Percentiles rank a stretch among this genome's conserved stretches.
Evolutionary conservation across 2,888 invertebrate genomes (phyloP).

Genomic region (Ophioninae sp.): DNA sequence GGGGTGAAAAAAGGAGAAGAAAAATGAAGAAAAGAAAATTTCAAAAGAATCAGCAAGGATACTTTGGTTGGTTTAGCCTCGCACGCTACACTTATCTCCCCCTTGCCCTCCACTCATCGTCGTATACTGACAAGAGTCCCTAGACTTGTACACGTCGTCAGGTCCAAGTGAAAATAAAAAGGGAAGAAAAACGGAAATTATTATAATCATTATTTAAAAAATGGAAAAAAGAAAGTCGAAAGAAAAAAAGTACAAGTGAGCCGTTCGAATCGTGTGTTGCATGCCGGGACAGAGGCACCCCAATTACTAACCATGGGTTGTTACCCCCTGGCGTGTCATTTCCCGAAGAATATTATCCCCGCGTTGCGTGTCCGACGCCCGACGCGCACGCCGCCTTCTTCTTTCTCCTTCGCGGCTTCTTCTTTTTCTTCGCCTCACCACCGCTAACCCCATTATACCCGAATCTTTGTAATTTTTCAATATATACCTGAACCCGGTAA

Average conservation of each 20-base stretch:
- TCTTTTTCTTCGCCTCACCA: slow-evolving; percentile 31
- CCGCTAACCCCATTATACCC: slow-evolving; percentile 11
- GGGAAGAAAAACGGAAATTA: slow-evolving; percentile 4
- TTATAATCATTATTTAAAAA: slow-evolving; percentile 22
- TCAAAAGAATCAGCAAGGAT: background rate
- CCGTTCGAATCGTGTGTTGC: slow-evolving; percentile 61
- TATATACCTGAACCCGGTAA: slow-evolving; percentile 18
- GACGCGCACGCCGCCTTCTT: slow-evolving; percentile 61
- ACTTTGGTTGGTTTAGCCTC: slow-evolving; percentile 30
- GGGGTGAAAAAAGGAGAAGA: background rate
- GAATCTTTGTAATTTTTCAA: slow-evolving; percentile 18
- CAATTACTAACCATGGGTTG: slow-evolving; percentile 79
- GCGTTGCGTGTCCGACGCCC: slow-evolving; percentile 72
- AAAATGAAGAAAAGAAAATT: background rate
- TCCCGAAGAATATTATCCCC: slow-evolving; percentile 75
- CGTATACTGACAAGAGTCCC: background rate
- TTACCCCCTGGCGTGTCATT: slow-evolving; percentile 80
- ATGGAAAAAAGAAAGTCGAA: background rate
- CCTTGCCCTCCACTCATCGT: background rate
- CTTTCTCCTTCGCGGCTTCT: slow-evolving; percentile 29
- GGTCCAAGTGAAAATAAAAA: slow-evolving; percentile 49
- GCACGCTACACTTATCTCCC: slow-evolving; percentile 51
- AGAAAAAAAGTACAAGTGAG: slow-evolving; percentile 27
- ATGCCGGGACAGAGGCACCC: slow-evolving; percentile 68
- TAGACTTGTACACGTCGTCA: slow-evolving; percentile 20